Evolutionary conservation across 2,888 invertebrate species (phyloP), one percentile per base, ranked within the genome.

Genomic region (Adelognathus sp.): DNA sequence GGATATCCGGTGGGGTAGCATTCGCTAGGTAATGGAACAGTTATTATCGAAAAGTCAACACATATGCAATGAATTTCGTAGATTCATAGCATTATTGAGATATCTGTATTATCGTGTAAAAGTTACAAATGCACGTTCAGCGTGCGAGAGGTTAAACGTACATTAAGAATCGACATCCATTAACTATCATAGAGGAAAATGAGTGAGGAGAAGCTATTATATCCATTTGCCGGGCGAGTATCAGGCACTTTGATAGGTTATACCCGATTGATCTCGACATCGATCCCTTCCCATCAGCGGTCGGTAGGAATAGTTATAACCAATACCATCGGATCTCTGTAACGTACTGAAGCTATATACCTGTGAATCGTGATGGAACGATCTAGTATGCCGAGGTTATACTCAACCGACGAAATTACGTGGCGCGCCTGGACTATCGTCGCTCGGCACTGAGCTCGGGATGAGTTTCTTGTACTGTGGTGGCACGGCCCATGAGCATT

Each of bases 381-480:
- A 71, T 71, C 79, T 61, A 60, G 73, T 66, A 74, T 74, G 78
- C 64, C 79, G 66, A 60, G 75, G 79, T 75, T 74, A 75, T 66
- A 54, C 66, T 75, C 70, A 24, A 66, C 60, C 18, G 71, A 71
- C 46, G 60, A 75, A 79, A 75, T 79, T 79, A 71, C 75, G 41
- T 52, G 75, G 71, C 64, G 64, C 64, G 69, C 58, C 66, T 64
- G 70, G 50, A 71, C 71, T 61, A 75, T 79, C 75, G 60, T 36
- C 54, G 54, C 66, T 66, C 64, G 29, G 60, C 31, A 64, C 50
- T 33, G 60, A 41, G 36, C 50, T 50, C 52, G 58, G 58, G 69
- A 74, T 78, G 39, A 64, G 70, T 64, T 73, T 72, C 52, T 71
- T 69, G 60, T 74, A 71, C 63, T 64, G 60, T 64, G 39, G 54